phyloP scores from a whole-genome alignment of 2,797 vertebrate genomes.

The Moxostoma hubbsi region DNA sequence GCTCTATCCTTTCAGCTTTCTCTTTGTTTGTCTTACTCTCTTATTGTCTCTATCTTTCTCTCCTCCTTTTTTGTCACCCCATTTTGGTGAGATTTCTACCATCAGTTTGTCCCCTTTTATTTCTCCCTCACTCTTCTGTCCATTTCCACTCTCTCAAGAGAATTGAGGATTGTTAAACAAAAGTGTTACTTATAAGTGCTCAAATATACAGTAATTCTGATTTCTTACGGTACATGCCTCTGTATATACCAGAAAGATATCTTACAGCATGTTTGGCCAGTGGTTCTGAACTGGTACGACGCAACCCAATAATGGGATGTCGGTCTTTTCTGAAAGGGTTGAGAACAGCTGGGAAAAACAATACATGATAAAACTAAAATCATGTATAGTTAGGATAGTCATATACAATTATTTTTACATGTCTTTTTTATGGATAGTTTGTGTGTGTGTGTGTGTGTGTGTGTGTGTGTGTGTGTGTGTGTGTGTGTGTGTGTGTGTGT shows the following conservation, averaged over 20 bases:
- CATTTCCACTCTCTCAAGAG: not conserved
- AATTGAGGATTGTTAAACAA: not conserved
- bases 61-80: constrained; percentile 6
- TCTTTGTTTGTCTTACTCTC: not conserved
- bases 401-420: too few relatives aligned
- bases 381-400: too few relatives aligned
- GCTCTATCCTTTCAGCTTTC: not conserved
- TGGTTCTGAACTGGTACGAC: too few relatives aligned
- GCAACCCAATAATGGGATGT: too few relatives aligned
- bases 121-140: not conserved
- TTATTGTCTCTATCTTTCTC: not conserved
- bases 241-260: not conserved
- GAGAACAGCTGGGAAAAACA: too few relatives aligned
- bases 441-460: not conserved
- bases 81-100: constrained; percentile 12
- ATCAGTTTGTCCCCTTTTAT: constrained; percentile 2
- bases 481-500: not conserved
- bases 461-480: not conserved
- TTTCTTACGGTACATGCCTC: not conserved
- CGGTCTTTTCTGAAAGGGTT: too few relatives aligned
- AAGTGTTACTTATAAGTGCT: not conserved
- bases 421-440: too few relatives aligned
- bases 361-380: too few relatives aligned
- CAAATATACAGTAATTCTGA: not conserved
- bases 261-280: not conserved